Base-by-base conservation (phyloP, 2,113 vertebrate genomes). In the Porphyrio hochstetteri region DNA sequence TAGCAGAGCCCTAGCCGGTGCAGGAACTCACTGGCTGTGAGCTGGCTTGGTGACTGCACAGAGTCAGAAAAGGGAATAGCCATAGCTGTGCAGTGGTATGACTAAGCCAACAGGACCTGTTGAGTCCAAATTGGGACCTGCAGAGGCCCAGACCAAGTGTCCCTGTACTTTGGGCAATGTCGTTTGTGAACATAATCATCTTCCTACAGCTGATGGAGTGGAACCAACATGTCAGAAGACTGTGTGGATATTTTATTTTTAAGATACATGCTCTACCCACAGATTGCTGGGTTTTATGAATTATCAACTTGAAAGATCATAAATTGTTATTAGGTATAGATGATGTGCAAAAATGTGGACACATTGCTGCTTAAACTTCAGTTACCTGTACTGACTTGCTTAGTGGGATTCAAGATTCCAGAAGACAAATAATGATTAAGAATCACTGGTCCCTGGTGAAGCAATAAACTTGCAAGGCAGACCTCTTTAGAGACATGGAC, bases 381-480 rank as follows among this genome's bases (percentile, higher is more conserved):
- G 9, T 93, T 96, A 74, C 35, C 23, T 31, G 6, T 25, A 12
- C 67, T 46, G 64, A 81, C 74, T 85, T 83, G 33, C 71, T 95
- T 87, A 59, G n/a, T 9, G 3, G 64, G 57, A 85, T 94, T 69
- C 59, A 38, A 15, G 67, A 70, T 77, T 89, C 64, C 79, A 69
- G 50, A 36, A 95, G 67, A 44, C 78, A 89, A 95, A 60, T 91
- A 94, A 82, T 89, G 74, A 92, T 92, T 92, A 96, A 92, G 63
- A 94, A 87, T 91, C 78, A 87, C 48, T 90, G 67, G 29, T 56
- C 87, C n/a, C 87, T 21, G 40, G 86, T 68, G 93, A 96, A 87
- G 84, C 81, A 85, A 69, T 96, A 93, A 96, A 87, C 57, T 87
- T 82, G 17, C 69, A 65, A 90, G 44, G 70, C 52, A 68, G 67